A percentile compares a stretch with the other conserved stretches of the same genome.
Evolutionary conservation across 2,888 invertebrate genomes (phyloP).

Genomic region (Eupithecia insigniata): DNA sequence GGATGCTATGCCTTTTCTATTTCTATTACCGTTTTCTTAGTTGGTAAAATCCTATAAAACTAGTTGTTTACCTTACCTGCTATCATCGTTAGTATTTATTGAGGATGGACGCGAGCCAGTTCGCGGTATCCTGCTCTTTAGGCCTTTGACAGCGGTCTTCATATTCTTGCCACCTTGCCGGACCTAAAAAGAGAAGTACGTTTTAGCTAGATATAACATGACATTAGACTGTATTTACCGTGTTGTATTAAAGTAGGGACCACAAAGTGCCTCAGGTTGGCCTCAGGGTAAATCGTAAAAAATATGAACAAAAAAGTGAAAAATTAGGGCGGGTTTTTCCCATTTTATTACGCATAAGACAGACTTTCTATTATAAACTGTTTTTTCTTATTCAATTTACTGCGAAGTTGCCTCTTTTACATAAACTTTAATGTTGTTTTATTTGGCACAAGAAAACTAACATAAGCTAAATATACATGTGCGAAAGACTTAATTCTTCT

Average conservation of each 20-base stretch:
- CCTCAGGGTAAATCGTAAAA: not conserved
- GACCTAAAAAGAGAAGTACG: slow-evolving; percentile 55
- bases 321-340: not conserved
- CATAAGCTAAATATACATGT: not conserved
- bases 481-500: not conserved
- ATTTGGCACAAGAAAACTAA: not conserved
- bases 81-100: slow-evolving; percentile 75
- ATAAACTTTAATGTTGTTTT: not conserved
- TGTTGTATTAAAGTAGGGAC: not conserved
- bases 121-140: slow-evolving; percentile 76
- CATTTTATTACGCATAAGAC: not conserved
- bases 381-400: not conserved
- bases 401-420: not conserved
- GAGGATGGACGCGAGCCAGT: slow-evolving; percentile 75
- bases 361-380: not conserved
- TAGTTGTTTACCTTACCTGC: slow-evolving; percentile 66
- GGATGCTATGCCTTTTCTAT: not conserved
- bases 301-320: not conserved
- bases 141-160: slow-evolving; percentile 75
- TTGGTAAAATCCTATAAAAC: not conserved
- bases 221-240: not conserved
- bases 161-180: slow-evolving; percentile 79
- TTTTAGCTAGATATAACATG: not conserved
- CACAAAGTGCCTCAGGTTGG: not conserved
- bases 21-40: not conserved